Percentiles rank a stretch among this genome's conserved stretches.
Conservation (phyloP, 2,888 invertebrate genomes). For the Oxytorus armatus region DNA sequence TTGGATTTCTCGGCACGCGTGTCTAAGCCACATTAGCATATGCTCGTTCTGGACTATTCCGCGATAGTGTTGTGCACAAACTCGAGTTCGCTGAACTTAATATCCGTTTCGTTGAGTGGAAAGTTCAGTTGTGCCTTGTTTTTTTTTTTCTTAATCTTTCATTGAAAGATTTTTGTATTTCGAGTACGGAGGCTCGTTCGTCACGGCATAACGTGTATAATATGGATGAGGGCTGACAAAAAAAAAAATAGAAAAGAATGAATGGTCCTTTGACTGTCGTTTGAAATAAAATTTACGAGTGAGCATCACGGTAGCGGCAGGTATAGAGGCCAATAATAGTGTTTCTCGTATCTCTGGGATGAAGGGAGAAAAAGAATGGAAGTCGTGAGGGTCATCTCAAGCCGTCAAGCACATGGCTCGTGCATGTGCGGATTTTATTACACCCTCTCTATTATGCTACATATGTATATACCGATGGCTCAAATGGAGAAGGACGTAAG, state of each 20-base stretch:
- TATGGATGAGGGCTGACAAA: background rate
- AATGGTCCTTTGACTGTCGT: slow-evolving; percentile 31
- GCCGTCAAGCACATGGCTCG: slow-evolving; percentile 63
- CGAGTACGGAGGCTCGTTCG: slow-evolving; percentile 20
- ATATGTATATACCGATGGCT: slow-evolving; percentile 4
- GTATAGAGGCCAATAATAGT: slow-evolving; percentile 34
- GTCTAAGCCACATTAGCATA: slow-evolving; percentile 72
- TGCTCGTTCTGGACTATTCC: slow-evolving; percentile 61
- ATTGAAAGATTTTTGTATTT: slow-evolving; percentile 11
- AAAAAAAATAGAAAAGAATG: slow-evolving; percentile 4
- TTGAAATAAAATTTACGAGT: slow-evolving; percentile 55
- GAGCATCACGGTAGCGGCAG: slow-evolving; percentile 44
- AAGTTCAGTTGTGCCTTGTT: background rate
- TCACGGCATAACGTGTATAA: slow-evolving; percentile 11
- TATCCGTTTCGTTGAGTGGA: slow-evolving; percentile 18
- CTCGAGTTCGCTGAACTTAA: slow-evolving; percentile 73
- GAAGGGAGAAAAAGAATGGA: slow-evolving; percentile 12
- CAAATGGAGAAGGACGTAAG: slow-evolving; percentile 8
- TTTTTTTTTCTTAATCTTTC: background rate
- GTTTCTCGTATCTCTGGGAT: slow-evolving; percentile 8
- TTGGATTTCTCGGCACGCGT: slow-evolving; percentile 76
- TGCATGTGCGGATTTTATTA: slow-evolving; percentile 61
- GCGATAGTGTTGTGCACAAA: slow-evolving; percentile 12
- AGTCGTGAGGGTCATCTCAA: slow-evolving; percentile 52
- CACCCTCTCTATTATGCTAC: slow-evolving; percentile 39